Evolutionary conservation across 2,888 invertebrate species (phyloP), one percentile per base, ranked within the genome.

Genomic region (Augiades crinisus): DNA sequence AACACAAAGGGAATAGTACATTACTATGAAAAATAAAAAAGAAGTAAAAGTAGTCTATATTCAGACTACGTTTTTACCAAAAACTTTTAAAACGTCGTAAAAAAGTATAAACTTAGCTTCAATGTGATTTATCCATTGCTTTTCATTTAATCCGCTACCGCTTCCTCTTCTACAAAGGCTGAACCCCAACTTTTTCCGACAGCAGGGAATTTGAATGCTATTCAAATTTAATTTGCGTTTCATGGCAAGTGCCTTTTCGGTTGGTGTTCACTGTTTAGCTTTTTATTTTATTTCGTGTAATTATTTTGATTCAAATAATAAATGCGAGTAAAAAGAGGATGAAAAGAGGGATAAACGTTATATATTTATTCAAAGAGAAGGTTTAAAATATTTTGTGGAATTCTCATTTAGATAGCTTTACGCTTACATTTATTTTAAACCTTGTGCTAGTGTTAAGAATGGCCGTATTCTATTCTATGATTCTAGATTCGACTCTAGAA

Each of bases 211-310:
- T 76, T 70, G 68, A 72, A 73, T 73, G 65, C 67, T 62, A 75
- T 71, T 69, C 61, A 72, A 70, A 72, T 74, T 69, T 67, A 71
- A 76, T 75, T 75, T 63, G 60, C 65, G 67, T 74, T 78, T 73
- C 70, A 66, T 63, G 64, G 55, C 60, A 50, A 59, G 53, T 58
- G 59, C 60, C 46, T 60, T 55, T 55, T 54, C 56, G 27, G 49
- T 34, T 16, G 50, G 21, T 43, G 36, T 50, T 50, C 43, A 50
- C 43, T 50, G 34, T 43, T 44, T 30, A 30, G 36, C 30, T 21
- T 50, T 50, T 36, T 44, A 30, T 50, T 43, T 50, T 16, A 44
- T 50, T 50, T 50, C n/a, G 6, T 43, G 36, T 37, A 34, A 50
- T 50, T 27, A 17, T 41, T 13, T 22, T 41, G 14, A 33, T 12